Percentiles rank a stretch among this genome's conserved stretches.
phyloP scores from a whole-genome alignment of 2,113 vertebrate genomes.

The Lagopus leucura region DNA sequence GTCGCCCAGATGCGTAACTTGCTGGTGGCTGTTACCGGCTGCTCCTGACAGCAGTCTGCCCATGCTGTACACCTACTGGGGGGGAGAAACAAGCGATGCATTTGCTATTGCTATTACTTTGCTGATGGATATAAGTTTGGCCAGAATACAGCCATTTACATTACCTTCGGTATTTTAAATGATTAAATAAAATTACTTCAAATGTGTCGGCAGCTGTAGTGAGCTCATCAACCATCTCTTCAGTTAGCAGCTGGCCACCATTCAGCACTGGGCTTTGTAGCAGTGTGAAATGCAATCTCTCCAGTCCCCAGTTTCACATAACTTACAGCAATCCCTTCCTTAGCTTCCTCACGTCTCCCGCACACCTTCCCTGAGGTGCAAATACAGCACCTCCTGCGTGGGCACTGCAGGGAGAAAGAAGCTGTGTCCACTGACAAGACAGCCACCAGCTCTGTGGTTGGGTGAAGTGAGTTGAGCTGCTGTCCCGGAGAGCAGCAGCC shows the following conservation, averaged over 20 bases:
- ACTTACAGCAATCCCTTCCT: neutral
- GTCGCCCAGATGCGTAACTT: neutral
- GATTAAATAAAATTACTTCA: neutral
- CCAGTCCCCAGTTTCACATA: neutral
- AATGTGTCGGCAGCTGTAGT: neutral
- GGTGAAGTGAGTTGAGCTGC: neutral
- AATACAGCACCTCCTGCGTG: too few species aligned
- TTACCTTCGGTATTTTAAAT: neutral
- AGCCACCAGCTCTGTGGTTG: fast-evolving
- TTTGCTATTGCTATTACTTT: neutral
- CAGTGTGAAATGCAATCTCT: fast-evolving
- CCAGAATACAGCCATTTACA: neutral
- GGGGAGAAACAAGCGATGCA: neutral
- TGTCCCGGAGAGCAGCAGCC: neutral
- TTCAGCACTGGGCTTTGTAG: neutral
- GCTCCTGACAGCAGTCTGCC: neutral
- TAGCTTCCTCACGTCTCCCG: neutral
- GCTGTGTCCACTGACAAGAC: neutral
- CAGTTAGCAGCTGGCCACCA: neutral
- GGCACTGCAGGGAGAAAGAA: neutral
- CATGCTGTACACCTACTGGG: neutral
- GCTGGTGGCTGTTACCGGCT: neutral
- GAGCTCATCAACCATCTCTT: neutral
- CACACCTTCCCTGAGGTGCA: fast-evolving
- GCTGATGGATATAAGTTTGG: neutral